phyloP scores from a whole-genome alignment of 1,140 invertebrate species.

The Pseudomyrmex sp. region DNA sequence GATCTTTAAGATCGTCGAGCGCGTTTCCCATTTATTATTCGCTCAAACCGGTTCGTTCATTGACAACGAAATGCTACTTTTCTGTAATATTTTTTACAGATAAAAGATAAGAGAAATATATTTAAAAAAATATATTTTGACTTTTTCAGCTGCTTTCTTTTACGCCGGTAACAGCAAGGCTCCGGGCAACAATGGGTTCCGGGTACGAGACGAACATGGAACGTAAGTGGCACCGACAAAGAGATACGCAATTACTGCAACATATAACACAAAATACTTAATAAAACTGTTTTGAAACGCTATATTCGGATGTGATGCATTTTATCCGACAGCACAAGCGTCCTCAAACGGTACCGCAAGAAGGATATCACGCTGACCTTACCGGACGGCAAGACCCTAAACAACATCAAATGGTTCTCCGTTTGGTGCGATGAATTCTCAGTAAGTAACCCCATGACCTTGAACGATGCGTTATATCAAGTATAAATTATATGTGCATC shows the following conservation, averaged over 20 bases:
- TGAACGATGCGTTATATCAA: conserved; percentile 34
- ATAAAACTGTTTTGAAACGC: background rate
- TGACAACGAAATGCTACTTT: background rate
- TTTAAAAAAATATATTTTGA: background rate
- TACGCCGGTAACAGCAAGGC: conserved; percentile 91
- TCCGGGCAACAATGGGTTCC: conserved; percentile 89
- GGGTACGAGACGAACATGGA: conserved; percentile 92
- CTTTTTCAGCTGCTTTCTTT: conserved; percentile 92
- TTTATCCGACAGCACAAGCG: conserved; percentile 85
- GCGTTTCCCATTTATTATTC: conserved; percentile 5
- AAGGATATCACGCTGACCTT: conserved; percentile 93
- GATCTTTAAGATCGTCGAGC: conserved; percentile 38
- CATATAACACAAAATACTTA: background rate
- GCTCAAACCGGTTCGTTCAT: conserved; percentile 16
- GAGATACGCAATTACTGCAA: background rate
- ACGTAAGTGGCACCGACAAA: conserved; percentile 80
- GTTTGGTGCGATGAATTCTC: conserved; percentile 96
- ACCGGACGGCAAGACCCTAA: conserved; percentile 93
- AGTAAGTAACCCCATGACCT: conserved; percentile 87
- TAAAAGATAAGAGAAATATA: no score
- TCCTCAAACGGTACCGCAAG: conserved; percentile 91
- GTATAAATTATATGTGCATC: conserved; percentile 6
- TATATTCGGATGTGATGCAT: background rate
- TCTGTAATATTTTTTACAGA: background rate
- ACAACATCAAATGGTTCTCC: conserved; percentile 94